Conservation (phyloP, 2,797 vertebrate genomes). For the Sebastes oblongus region DNA sequence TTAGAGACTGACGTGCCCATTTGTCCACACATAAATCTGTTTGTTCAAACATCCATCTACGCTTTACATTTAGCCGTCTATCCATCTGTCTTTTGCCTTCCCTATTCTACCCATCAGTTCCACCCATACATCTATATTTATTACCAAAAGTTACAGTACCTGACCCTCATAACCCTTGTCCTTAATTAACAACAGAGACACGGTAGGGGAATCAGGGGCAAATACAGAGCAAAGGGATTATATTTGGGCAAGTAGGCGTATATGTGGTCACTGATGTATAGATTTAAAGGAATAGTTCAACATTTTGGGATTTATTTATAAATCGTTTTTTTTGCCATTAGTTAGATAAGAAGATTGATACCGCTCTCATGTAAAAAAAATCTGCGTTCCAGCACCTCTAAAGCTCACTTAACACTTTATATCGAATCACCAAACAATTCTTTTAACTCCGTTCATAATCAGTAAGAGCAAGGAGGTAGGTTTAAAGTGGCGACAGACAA, state of each 20-base stretch:
- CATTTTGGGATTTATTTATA: not conserved
- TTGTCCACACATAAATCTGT: slow-evolving; percentile 18
- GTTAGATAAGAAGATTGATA: too few species aligned
- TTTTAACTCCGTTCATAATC: not conserved
- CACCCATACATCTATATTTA: slow-evolving; percentile 27
- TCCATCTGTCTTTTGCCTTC: slow-evolving; percentile 4
- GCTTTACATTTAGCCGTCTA: not conserved
- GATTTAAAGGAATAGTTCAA: not conserved
- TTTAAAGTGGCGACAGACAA: not conserved
- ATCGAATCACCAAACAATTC: not conserved
- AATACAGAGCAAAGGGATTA: not conserved
- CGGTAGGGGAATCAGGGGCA: not conserved
- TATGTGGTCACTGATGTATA: not conserved
- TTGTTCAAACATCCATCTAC: not conserved
- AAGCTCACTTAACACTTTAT: not conserved
- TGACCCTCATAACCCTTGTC: not conserved
- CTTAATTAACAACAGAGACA: not conserved
- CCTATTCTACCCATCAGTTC: not conserved
- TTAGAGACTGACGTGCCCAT: not conserved
- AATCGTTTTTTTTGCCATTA: not conserved
- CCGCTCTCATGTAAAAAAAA: too few species aligned
- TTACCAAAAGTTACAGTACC: slow-evolving; percentile 9
- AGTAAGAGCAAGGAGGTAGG: not conserved
- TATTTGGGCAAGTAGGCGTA: not conserved
- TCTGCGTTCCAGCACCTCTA: not conserved